A percentile compares a stretch with the other conserved stretches of the same genome.
Conservation (phyloP, 2,797 vertebrate genomes). For the Ammospiza maritima region DNA sequence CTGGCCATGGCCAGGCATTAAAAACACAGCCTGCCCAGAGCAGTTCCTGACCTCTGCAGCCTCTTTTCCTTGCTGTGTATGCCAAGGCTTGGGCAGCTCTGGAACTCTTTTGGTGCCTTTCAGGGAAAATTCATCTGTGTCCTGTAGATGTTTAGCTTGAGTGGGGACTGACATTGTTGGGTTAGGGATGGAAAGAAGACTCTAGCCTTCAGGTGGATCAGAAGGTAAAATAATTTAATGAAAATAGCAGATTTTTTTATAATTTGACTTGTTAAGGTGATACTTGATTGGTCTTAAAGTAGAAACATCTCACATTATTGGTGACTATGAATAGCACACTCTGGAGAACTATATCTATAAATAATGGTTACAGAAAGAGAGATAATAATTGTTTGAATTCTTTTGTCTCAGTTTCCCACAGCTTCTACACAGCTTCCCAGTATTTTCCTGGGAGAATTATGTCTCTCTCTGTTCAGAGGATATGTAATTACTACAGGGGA, state of each 20-base stretch:
- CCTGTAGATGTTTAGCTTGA: not conserved
- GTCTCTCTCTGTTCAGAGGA: not conserved
- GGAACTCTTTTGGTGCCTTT: not conserved
- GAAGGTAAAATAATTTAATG: not conserved
- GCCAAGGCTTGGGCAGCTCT: not conserved
- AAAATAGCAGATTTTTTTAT: not conserved
- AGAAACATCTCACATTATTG: not conserved
- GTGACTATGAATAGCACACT: not conserved
- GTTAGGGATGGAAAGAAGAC: not conserved
- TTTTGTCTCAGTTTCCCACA: not conserved
- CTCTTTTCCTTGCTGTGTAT: not conserved
- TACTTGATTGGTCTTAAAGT: not conserved
- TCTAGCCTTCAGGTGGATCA: not conserved
- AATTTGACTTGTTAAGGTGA: not conserved
- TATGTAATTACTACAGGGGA: not conserved
- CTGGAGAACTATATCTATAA: not conserved
- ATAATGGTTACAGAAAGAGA: not conserved
- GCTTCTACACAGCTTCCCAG: not conserved
- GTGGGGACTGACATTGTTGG: not conserved
- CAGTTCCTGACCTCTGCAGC: not conserved
- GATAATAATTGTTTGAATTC: not conserved
- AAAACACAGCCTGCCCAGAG: not conserved
- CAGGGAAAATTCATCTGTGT: not conserved
- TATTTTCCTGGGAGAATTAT: not conserved
- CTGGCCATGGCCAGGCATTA: not conserved